A percentile compares a stretch with the other conserved stretches of the same genome.
These are phyloP conservation scores for Zeuzera pyrina DNA, from an alignment of 2,888 invertebrate genomes.

Conservation along the genomic window DNA sequence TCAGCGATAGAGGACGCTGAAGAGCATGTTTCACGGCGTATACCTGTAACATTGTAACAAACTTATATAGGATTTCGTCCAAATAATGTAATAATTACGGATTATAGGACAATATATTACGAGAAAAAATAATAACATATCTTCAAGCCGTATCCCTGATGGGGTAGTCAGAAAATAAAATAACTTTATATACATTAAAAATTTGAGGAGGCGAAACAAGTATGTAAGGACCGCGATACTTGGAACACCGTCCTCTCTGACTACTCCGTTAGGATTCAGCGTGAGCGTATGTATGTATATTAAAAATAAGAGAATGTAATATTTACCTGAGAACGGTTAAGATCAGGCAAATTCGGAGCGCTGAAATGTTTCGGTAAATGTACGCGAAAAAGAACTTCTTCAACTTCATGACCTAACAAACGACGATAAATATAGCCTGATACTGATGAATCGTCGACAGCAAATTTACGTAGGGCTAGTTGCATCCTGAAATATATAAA, in stretches of 20 bases:
- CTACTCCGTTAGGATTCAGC: too few species aligned
- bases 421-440: conserved; percentile 98
- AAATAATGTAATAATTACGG: too few species aligned
- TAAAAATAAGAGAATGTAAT: too few species aligned
- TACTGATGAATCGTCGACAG: conserved; percentile 96
- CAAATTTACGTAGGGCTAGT: conserved; percentile 93
- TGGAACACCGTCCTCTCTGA: too few species aligned
- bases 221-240: too few species aligned
- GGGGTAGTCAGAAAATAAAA: too few species aligned
- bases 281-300: not conserved
- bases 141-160: too few species aligned
- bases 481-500: conserved; percentile 90
- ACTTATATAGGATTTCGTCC: not conserved
- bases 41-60: conserved; percentile 66
- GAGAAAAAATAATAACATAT: too few species aligned
- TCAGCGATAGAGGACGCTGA: conserved; percentile 94
- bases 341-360: conserved; percentile 96
- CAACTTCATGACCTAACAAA: conserved; percentile 93
- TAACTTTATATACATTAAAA: too few species aligned
- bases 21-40: conserved; percentile 99
- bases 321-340: conserved; percentile 95
- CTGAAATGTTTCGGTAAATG: conserved; percentile 97
- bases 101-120: too few species aligned
- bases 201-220: too few species aligned
- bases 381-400: conserved; percentile 92